Conservation (phyloP, 2,113 vertebrate species). For the Morone chrysops region DNA sequence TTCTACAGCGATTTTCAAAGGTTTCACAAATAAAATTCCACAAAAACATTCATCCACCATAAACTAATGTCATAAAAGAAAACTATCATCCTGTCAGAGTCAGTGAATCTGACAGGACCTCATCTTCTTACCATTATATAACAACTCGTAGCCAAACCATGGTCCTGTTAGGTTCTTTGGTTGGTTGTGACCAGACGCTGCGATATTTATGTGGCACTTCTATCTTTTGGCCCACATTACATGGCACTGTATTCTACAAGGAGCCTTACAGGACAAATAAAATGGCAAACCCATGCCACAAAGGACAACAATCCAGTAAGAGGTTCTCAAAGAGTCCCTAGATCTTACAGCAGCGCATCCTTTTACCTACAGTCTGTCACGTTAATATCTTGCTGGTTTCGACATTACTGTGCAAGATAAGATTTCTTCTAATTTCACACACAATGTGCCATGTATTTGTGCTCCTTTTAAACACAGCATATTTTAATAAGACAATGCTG, state of each 20-base stretch:
- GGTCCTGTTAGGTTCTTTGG: background rate
- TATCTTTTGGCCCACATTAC: background rate
- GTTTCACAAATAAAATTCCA: conserved; percentile 30
- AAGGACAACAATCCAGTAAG: conserved; percentile 7
- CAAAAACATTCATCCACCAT: background rate
- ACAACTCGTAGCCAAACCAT: background rate
- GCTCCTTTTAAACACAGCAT: conserved; percentile 9
- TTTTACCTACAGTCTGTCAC: background rate
- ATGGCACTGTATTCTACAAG: background rate
- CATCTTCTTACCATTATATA: background rate
- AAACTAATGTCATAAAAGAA: conserved; percentile 7
- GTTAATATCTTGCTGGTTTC: background rate
- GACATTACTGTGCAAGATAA: background rate
- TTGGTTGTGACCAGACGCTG: background rate
- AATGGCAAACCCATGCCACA: background rate
- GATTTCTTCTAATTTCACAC: background rate
- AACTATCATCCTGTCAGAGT: background rate
- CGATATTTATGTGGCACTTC: background rate
- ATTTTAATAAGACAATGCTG: background rate
- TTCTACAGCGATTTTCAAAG: background rate
- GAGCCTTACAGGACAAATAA: background rate
- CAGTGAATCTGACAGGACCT: conserved; percentile 1
- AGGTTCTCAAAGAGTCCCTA: background rate
- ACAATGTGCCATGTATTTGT: background rate
- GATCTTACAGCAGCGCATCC: background rate